These are phyloP conservation scores for Tenrec ecaudatus DNA, from an alignment of 2,113 vertebrate genomes.

Conservation along the genomic window DNA sequence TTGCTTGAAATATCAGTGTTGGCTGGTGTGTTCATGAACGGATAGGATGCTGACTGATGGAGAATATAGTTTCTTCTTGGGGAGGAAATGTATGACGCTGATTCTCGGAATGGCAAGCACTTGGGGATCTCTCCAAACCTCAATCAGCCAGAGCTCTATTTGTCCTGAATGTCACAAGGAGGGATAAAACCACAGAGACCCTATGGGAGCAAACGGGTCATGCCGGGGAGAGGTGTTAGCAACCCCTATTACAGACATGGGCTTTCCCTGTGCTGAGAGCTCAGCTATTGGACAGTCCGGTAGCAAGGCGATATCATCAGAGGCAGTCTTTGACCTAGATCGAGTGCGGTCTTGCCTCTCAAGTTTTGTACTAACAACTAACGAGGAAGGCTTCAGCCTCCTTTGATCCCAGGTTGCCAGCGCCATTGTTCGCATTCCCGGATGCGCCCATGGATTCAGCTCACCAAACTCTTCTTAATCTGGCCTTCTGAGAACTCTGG, in stretches of 20 bases:
- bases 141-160: not conserved
- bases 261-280: not conserved
- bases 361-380: not conserved
- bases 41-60: not conserved
- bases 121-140: not conserved
- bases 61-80: not conserved
- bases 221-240: fast-evolving
- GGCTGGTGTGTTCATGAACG: not conserved
- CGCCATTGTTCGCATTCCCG: not conserved
- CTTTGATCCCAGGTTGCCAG: not conserved
- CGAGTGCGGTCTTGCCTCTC: not conserved
- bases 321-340: not conserved
- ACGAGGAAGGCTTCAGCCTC: not conserved
- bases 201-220: fast-evolving
- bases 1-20: not conserved
- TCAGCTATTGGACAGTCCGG: not conserved
- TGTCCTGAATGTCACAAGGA: not conserved
- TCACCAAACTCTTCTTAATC: not conserved
- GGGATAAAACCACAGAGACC: not conserved
- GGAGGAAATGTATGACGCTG: not conserved
- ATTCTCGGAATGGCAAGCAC: not conserved
- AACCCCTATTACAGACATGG: not conserved
- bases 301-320: fast-evolving
- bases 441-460: not conserved
- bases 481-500: not conserved